phyloP scores from a whole-genome alignment of 1,140 invertebrate species.

The Calephelis nemesis region DNA sequence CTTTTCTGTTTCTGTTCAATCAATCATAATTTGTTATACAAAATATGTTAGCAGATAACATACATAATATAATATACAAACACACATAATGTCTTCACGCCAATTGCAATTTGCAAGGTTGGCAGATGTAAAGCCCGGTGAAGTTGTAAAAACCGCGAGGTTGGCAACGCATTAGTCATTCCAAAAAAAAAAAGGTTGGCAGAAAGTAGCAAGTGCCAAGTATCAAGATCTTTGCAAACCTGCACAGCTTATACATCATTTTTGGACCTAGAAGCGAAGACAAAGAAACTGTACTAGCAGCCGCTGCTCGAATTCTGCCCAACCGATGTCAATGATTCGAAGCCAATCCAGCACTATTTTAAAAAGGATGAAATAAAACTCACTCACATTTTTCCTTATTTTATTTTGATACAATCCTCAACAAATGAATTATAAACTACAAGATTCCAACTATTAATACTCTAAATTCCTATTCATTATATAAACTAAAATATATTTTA shows the following conservation, averaged over 20 bases:
- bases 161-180: no score
- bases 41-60: no score
- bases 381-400: conserved; percentile 49
- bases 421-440: conserved; percentile 66
- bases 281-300: not conserved
- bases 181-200: no score
- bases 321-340: not conserved
- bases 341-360: no score
- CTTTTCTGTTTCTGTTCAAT: no score
- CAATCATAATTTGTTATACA: no score
- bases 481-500: conserved; percentile 49
- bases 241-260: not conserved
- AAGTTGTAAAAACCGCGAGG: no score
- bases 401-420: conserved; percentile 74
- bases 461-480: conserved; percentile 64
- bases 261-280: not conserved
- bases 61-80: no score
- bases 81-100: no score
- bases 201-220: not conserved
- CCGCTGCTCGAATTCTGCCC: not conserved
- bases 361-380: conserved; percentile 30
- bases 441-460: conserved; percentile 60
- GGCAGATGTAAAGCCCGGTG: no score
- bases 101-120: no score
- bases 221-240: no score